Evolutionary conservation across 1,140 invertebrate species (phyloP).

Genomic region (Drosophila elegans): DNA sequence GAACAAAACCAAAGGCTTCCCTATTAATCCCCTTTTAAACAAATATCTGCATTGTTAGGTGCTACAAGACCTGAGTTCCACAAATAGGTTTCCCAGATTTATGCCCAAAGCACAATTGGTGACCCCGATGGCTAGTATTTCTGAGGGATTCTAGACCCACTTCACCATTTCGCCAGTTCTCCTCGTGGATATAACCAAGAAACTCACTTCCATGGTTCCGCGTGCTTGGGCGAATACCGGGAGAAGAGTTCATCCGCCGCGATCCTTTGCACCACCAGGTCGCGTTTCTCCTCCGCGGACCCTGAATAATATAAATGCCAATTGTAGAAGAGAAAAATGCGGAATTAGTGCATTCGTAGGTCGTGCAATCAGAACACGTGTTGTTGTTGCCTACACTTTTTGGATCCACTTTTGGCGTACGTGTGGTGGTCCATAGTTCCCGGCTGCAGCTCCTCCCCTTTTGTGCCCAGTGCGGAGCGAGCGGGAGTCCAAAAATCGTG

Average conservation of each 20-base stretch:
- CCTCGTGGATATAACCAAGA: not conserved
- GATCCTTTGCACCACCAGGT: conserved; percentile 57
- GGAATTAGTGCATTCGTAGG: too few species aligned
- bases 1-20: too few species aligned
- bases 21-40: too few species aligned
- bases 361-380: conserved; percentile 1
- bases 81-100: too few species aligned
- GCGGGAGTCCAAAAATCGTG: not conserved
- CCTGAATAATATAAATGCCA: conserved; percentile 33
- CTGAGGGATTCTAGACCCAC: not conserved
- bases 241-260: conserved; percentile 62
- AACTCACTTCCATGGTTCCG: conserved; percentile 75
- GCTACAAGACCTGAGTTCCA: too few species aligned
- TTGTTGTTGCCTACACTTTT: conserved; percentile 60
- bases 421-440: conserved; percentile 75
- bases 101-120: not conserved
- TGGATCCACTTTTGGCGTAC: conserved; percentile 73
- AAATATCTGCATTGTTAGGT: too few species aligned
- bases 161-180: not conserved
- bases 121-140: not conserved
- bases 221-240: conserved; percentile 59
- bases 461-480: not conserved
- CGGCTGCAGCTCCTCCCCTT: too few species aligned
- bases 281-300: conserved; percentile 58
- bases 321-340: not conserved